Evolutionary conservation across 1,140 invertebrate genomes (phyloP), one percentile per base, ranked within the genome.

Genomic region (Zelostemma sp.): DNA sequence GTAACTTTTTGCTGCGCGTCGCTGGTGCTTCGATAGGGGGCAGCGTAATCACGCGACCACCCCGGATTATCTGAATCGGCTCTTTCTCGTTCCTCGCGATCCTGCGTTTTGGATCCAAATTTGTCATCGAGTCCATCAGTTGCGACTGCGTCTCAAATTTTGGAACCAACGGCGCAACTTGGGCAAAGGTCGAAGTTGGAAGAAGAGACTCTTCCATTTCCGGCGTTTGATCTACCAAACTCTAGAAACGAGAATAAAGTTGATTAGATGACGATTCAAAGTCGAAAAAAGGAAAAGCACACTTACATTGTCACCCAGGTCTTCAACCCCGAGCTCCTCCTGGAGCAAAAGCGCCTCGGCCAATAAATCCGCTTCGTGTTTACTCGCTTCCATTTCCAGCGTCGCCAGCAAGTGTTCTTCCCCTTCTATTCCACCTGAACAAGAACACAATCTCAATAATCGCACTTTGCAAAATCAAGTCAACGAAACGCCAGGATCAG

Each of bases 21-120:
- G 90, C 89, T n/a, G 91, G 92, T 18, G 92, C 90, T 84, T 93
- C 92, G 38, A 93, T 92, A 1, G 92, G 92, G 12, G 92, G 92
- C 56, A 94, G 80, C 4, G 90, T 91, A 48, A 93, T 91, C 14
- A 93, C 85, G 35, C 91, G 85, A 5, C 91, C 91, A 77, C 92
- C 91, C 4, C 90, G 86, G 4, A 93, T 86, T 73, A 93, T 91
- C 83, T 93, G 90, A 59, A 90, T 89, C 0, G 88, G 87, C 68
- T 90, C 87, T 69, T 89, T 85, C 1, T 75, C 69, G 3, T 79
- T 80, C 50, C 77, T 84, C 11, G n/a, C 3, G n/a, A 35, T n/a
- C 11, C 11, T 35, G 11, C 11, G 33, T 35, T 35, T 35, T n/a
- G 3, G 33, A 6, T 35, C 33, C 6, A 9, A n/a, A n/a, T 1